These are phyloP conservation scores for Erethizon dorsatum DNA, from an alignment of 2,797 vertebrate species.

Conservation along the genomic window DNA sequence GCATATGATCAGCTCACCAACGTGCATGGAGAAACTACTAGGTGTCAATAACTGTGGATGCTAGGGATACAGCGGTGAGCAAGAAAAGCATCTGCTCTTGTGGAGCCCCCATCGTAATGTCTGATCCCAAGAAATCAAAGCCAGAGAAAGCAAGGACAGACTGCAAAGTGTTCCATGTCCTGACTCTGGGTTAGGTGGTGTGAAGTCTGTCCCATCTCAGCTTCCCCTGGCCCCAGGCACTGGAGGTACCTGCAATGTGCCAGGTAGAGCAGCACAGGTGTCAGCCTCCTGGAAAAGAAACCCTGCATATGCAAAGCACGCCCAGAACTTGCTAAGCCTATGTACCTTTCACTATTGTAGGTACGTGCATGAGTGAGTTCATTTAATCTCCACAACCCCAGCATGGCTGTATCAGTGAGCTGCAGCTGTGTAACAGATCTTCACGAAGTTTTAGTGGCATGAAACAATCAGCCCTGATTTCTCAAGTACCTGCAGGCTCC, in stretches of 20 bases:
- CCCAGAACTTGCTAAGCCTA: neutral
- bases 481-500: neutral
- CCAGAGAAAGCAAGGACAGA: neutral
- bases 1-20: neutral
- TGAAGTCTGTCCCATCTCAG: constrained; percentile 11
- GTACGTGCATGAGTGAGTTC: neutral
- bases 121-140: neutral
- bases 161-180: neutral
- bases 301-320: neutral
- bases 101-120: neutral
- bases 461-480: neutral
- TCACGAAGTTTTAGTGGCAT: neutral
- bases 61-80: neutral
- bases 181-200: neutral
- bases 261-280: neutral
- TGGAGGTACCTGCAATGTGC: neutral
- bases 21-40: neutral
- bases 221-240: neutral
- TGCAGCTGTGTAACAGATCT: neutral
- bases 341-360: neutral
- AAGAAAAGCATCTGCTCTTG: neutral
- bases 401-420: neutral
- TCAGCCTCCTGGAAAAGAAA: neutral
- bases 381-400: neutral
- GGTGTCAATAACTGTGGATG: neutral